phyloP scores from a whole-genome alignment of 2,888 invertebrate species.

The Hermaeophaga mercurialis region DNA sequence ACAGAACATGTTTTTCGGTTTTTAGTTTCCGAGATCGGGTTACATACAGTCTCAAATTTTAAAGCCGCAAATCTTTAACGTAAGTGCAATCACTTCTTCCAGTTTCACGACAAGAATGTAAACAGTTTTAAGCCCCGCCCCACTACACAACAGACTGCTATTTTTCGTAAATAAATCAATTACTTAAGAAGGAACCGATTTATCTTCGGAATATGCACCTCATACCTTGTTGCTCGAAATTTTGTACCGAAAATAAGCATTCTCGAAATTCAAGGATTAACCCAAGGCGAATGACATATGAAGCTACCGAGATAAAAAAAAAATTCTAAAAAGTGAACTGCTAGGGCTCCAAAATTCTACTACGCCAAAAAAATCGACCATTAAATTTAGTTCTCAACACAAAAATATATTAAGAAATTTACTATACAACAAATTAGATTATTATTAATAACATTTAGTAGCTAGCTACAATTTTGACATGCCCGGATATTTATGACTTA shows the following conservation, averaged over 20 bases:
- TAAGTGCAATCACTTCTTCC: slow-evolving; percentile 24
- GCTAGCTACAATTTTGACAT: too few species aligned
- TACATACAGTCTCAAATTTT: not conserved
- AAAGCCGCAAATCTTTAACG: slow-evolving; percentile 5
- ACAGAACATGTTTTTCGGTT: not conserved
- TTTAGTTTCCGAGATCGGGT: not conserved
- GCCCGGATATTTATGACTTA: too few species aligned
- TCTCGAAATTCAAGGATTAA: not conserved
- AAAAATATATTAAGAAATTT: too few species aligned
- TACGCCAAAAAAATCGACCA: too few species aligned
- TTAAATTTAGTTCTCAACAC: too few species aligned
- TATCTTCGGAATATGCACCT: not conserved
- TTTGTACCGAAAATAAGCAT: not conserved
- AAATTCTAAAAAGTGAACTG: too few species aligned
- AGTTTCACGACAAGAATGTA: slow-evolving; percentile 50
- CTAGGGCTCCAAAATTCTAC: too few species aligned
- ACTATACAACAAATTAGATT: too few species aligned
- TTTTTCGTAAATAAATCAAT: slow-evolving; percentile 48
- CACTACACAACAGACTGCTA: slow-evolving; percentile 44
- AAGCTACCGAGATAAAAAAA: too few species aligned
- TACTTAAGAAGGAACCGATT: slow-evolving; percentile 22
- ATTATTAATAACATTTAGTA: too few species aligned
- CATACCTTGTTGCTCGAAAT: not conserved
- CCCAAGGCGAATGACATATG: not conserved
- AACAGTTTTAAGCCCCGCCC: slow-evolving; percentile 58